Evolutionary conservation across 2,888 invertebrate genomes (phyloP).

Genomic region (Tubulanus polymorphus): DNA sequence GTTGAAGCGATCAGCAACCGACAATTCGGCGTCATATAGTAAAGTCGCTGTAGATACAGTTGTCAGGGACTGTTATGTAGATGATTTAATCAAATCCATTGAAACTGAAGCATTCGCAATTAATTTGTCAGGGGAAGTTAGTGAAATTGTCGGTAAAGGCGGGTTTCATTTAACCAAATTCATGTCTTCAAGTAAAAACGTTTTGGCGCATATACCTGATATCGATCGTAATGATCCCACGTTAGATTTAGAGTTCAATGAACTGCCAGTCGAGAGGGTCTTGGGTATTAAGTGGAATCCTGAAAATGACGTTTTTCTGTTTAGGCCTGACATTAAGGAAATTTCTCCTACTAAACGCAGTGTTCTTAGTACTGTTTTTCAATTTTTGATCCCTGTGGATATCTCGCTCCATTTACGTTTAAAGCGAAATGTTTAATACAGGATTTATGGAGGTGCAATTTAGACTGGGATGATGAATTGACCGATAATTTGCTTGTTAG

Average conservation of each 20-base stretch:
- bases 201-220: background rate
- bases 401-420: constrained; percentile 4
- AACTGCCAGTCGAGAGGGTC: background rate
- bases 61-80: constrained; percentile 5
- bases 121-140: background rate
- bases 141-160: background rate
- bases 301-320: constrained; percentile 3
- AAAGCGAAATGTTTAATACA: constrained; percentile 8
- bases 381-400: constrained; percentile 10
- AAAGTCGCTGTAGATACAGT: background rate
- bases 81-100: constrained; percentile 5
- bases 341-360: constrained; percentile 4
- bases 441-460: background rate
- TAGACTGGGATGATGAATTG: constrained; percentile 11
- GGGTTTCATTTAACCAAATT: background rate
- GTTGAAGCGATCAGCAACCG: background rate
- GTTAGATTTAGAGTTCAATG: background rate
- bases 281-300: constrained; percentile 5
- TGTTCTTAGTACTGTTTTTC: constrained; percentile 2
- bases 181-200: background rate
- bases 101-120: background rate
- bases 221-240: background rate
- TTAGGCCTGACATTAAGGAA: background rate
- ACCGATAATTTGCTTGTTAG: background rate
- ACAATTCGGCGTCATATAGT: constrained; percentile 1